phyloP scores from a whole-genome alignment of 2,888 invertebrate genomes.

The Ophion obscuratus region DNA sequence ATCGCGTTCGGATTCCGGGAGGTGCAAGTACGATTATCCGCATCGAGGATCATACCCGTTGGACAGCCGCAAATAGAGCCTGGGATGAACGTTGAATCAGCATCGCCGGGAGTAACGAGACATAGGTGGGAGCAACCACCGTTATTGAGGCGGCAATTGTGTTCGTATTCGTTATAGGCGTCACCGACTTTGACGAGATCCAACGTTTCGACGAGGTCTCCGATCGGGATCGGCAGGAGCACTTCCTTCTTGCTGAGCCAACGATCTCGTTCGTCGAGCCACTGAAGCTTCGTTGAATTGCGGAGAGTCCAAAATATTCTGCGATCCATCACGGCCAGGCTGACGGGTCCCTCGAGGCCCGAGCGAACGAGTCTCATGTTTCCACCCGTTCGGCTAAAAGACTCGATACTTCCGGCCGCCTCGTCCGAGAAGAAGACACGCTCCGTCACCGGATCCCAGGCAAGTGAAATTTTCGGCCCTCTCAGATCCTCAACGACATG shows the following conservation, averaged over 20 bases:
- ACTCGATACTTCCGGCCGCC: not conserved
- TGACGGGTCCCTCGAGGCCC: not conserved
- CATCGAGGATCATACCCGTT: not conserved
- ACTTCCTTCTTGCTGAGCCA: not conserved
- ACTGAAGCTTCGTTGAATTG: not conserved
- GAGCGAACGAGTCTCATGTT: not conserved
- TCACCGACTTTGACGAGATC: not conserved
- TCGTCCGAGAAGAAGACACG: not conserved
- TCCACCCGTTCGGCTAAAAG: too few species aligned
- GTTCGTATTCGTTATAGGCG: not conserved
- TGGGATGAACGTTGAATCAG: not conserved
- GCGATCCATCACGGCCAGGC: not conserved
- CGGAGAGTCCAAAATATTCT: not conserved
- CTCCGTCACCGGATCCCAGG: not conserved
- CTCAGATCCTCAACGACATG: not conserved
- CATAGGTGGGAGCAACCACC: constrained; percentile 10
- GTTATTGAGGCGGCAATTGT: not conserved
- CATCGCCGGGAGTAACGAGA: not conserved
- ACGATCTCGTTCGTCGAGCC: not conserved
- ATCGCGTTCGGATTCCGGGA: not conserved
- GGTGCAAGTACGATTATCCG: not conserved
- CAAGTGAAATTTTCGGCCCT: not conserved
- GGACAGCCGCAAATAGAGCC: not conserved
- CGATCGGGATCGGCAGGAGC: not conserved
- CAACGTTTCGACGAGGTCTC: not conserved